phyloP scores from a whole-genome alignment of 2,113 vertebrate species.

The Equus quagga region DNA sequence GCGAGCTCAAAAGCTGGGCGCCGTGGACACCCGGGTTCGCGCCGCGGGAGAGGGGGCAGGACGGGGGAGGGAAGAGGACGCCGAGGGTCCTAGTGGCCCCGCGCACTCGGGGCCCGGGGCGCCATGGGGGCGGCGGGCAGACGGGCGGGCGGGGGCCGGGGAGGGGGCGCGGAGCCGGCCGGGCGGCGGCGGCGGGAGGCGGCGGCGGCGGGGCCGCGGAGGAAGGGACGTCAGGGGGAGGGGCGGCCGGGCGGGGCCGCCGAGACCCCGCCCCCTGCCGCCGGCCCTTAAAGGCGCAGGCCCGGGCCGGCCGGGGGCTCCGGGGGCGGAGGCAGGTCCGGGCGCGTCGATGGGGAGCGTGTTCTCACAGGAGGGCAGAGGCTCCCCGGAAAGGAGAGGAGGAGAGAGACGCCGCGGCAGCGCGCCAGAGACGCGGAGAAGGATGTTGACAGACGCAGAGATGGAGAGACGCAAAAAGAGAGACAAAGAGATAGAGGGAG shows the following conservation, averaged over 20 bases:
- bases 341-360: not conserved
- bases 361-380: slow-evolving; percentile 29
- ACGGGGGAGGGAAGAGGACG: not conserved
- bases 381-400: not conserved
- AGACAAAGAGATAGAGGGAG: not conserved
- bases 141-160: slow-evolving; percentile 41
- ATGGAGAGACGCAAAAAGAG: not conserved
- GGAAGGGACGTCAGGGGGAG: slow-evolving; percentile 80
- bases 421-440: not conserved
- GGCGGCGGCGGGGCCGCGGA: slow-evolving; percentile 53
- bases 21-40: slow-evolving; percentile 60
- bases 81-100: slow-evolving; percentile 63
- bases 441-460: not conserved
- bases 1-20: slow-evolving; percentile 62
- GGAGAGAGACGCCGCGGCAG: not conserved
- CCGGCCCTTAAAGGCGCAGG: slow-evolving; percentile 81
- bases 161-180: slow-evolving; percentile 77
- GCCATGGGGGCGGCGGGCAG: slow-evolving; percentile 56
- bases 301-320: not conserved
- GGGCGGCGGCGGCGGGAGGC: slow-evolving; percentile 74
- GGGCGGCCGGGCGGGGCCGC: slow-evolving; percentile 55
- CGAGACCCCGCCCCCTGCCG: slow-evolving; percentile 47
- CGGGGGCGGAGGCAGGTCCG: slow-evolving; percentile 63
- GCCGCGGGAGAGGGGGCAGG: slow-evolving; percentile 43
- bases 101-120: not conserved